Evolutionary conservation across 2,888 invertebrate species (phyloP), one percentile per base, ranked within the genome.

Genomic region (Leptinotarsa haldemani): DNA sequence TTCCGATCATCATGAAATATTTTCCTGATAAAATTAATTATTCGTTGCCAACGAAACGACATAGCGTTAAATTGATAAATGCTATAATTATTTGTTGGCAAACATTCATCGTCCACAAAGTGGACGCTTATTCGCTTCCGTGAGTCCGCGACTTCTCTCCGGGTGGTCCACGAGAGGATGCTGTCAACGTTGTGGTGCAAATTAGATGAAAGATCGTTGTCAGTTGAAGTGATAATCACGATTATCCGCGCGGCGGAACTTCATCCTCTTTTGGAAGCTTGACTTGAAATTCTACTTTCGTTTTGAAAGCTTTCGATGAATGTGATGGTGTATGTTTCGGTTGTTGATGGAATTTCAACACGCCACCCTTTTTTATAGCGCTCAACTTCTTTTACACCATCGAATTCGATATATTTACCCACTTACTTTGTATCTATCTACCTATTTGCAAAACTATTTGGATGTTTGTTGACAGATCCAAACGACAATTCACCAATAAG

Each of bases 121-220:
- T 13, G 22, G 20, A 22, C 56, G 25, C 52, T n/a, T 52, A 18
- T 56, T 20, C 20, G 22, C 20, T 22, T 56, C 56, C 56, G 56
- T 22, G 56, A 56, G 56, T 56, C 56, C 15, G 56, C 16, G 22
- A 56, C 56, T 22, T 56, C 56, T 56, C 56, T 15, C 22, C 56
- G 56, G 56, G 56, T 56, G 56, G 56, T 56, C 56, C 56, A 13
- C 20, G 3, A 15, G 20, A 56, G 15, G 56, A 56, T 56, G 20
- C 56, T 22, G 56, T 56, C 56, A 56, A 20, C 56, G 56, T 22
- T 52, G 25, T 20, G 22, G 12, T 15, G 56, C 56, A 56, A 56
- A 56, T 56, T 56, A 56, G 56, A 56, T 56, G 56, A 56, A 22
- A 56, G 56, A 56, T 56, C 56, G 56, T 56, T 56, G 56, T 56